Conservation (phyloP, 2,113 vertebrate species). For the Orcinus orca region DNA sequence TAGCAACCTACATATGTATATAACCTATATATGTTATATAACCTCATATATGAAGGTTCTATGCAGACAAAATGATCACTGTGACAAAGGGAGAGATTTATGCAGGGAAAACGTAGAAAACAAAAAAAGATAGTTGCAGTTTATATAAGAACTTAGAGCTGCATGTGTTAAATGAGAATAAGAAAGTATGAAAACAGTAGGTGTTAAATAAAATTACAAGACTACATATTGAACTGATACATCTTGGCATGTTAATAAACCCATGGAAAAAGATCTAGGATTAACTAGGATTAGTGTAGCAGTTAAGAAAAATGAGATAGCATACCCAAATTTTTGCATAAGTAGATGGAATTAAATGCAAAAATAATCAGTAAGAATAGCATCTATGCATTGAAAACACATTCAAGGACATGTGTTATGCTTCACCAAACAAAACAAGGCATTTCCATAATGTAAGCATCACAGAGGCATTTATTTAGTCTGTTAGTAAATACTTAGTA, state of each 20-base stretch:
- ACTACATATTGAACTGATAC: neutral
- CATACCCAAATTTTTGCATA: constrained; percentile 31
- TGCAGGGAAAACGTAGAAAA: neutral
- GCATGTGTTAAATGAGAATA: neutral
- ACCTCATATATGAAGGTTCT: neutral
- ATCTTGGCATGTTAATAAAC: neutral
- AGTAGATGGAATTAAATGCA: constrained; percentile 35
- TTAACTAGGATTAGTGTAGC: constrained; percentile 43
- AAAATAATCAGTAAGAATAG: constrained; percentile 48
- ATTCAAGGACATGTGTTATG: neutral
- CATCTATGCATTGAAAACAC: neutral
- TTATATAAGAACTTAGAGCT: neutral
- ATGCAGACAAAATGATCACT: neutral
- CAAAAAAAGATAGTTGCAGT: neutral
- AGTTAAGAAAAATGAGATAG: constrained; percentile 50
- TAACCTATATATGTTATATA: neutral
- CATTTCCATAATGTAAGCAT: neutral
- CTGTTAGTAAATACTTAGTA: neutral
- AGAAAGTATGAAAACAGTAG: neutral
- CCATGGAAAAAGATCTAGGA: neutral
- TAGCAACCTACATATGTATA: neutral
- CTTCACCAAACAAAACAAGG: neutral
- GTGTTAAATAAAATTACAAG: constrained; percentile 23
- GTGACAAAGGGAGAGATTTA: neutral
- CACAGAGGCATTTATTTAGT: neutral